Percentiles rank a stretch among this genome's conserved stretches.
Evolutionary conservation across 2,797 vertebrate genomes (phyloP).

Genomic region (Sphenopsis melanotis): DNA sequence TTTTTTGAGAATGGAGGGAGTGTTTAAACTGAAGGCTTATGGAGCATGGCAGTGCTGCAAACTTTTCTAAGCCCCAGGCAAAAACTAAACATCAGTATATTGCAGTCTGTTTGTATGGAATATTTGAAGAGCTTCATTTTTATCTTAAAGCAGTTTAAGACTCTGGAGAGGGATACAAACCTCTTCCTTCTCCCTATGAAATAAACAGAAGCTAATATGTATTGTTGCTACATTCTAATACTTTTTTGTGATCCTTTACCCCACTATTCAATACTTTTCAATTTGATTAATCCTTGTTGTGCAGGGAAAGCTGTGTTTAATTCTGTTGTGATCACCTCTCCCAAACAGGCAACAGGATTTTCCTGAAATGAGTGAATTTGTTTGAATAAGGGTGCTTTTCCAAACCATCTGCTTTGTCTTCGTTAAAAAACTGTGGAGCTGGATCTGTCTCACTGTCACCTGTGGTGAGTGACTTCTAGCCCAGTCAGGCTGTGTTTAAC

Average conservation of each 20-base stretch:
- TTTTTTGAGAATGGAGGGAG: neutral
- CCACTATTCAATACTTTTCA: neutral
- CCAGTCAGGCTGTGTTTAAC: neutral
- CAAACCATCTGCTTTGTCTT: neutral
- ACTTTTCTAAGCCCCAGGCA: neutral
- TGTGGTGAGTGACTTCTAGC: neutral
- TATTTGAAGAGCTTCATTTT: constrained; percentile 3
- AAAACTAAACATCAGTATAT: neutral
- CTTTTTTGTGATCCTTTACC: neutral
- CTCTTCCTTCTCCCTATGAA: neutral
- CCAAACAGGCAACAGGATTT: neutral
- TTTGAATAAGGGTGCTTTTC: neutral
- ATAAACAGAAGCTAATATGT: neutral
- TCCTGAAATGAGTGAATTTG: neutral
- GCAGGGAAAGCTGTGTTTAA: neutral
- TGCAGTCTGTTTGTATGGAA: neutral
- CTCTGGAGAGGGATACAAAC: neutral
- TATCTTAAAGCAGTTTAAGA: neutral
- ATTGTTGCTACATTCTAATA: neutral
- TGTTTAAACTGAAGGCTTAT: neutral
- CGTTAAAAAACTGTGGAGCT: neutral
- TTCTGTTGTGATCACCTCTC: neutral
- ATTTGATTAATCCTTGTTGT: neutral
- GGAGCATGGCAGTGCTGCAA: neutral
- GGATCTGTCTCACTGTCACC: neutral